Base-by-base conservation (phyloP, 2,888 invertebrate species). In the Polyommatus iphigenia region DNA sequence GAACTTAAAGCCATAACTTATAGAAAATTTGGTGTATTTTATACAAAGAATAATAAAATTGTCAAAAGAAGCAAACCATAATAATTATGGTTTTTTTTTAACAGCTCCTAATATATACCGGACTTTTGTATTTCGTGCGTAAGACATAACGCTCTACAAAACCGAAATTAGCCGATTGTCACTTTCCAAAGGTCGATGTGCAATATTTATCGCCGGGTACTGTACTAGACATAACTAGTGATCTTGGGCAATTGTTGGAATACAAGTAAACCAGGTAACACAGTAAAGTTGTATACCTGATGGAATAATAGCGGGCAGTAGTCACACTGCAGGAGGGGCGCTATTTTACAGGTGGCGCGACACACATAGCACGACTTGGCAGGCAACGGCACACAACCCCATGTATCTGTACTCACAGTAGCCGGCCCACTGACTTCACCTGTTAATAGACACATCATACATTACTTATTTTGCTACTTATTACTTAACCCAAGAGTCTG, bases 221-320 rank as follows among this genome's bases (percentile, higher is more conserved):
- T n/a, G n/a, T n/a, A 20, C 7, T 59, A 59, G 8, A 1, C 20
- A 59, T 59, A 59, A 59, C 6, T 20, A 57, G n/a, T 18, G 18
- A 13, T 72, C 46, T 46, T 46, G 46, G 46, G 10, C 46, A 3
- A 3, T 13, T 46, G 0, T 46, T 3, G 10, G 46, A 46, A 46
- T 46, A 46, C 10, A 18, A 54, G 15, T 50, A 4, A 4, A 15
- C 54, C 50, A 50, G 13, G 3, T 50, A 50, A 15, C 4, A 50
- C 15, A 50, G 50, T 50, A 3, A 50, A 50, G 1, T 50, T 50
- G 54, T 54, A 54, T 18, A 90, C 90, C 89, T 97, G 95, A 89
- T 99, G 99, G 88, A 97, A 99, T 82, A 96, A 95, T 78, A 97
- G 91, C 0, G 98, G 96, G 88, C 99, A 99, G 91, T 97, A 99